phyloP scores from a whole-genome alignment of 1,140 invertebrate species.

The Trachelipus rathkii region DNA sequence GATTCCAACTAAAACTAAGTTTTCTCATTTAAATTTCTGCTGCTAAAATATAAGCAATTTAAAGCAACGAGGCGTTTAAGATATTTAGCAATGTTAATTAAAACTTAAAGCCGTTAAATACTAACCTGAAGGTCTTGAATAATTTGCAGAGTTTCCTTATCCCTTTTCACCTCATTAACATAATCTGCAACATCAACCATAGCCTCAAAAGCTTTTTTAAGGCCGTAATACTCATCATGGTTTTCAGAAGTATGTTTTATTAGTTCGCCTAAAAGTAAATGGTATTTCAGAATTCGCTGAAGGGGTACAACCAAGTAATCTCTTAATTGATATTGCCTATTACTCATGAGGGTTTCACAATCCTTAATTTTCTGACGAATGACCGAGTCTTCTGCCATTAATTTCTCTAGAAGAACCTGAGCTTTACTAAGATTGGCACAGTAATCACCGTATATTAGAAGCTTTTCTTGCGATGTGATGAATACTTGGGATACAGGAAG shows the following conservation, averaged over 20 bases:
- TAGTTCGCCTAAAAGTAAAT: slow-evolving; percentile 84
- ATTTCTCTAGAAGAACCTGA: slow-evolving; percentile 69
- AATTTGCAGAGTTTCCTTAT: slow-evolving; percentile 86
- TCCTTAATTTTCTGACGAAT: slow-evolving; percentile 59
- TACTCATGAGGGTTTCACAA: slow-evolving; percentile 81
- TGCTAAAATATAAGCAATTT: background rate
- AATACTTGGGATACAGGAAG: slow-evolving; percentile 59
- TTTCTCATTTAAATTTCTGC: background rate
- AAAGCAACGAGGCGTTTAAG: background rate
- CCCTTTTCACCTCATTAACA: slow-evolving; percentile 97
- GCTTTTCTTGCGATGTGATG: slow-evolving; percentile 79
- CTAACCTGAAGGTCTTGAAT: slow-evolving; percentile 65
- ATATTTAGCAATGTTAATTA: too few relatives aligned
- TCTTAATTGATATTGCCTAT: slow-evolving; percentile 87
- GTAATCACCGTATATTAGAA: slow-evolving; percentile 91
- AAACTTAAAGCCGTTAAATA: too few relatives aligned
- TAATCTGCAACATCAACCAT: slow-evolving; percentile 96
- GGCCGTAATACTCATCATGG: slow-evolving; percentile 45
- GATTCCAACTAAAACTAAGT: too few relatives aligned
- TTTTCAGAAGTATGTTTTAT: slow-evolving; percentile 81
- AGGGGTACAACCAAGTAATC: slow-evolving; percentile 95
- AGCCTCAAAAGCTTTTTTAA: slow-evolving; percentile 84
- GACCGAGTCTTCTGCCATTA: slow-evolving; percentile 61
- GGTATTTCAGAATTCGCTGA: slow-evolving; percentile 96
- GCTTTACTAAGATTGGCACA: slow-evolving; percentile 85